A percentile compares a stretch with the other conserved stretches of the same genome.
Evolutionary conservation across 2,888 invertebrate genomes (phyloP).

Genomic region (Drosophila helvetica): DNA sequence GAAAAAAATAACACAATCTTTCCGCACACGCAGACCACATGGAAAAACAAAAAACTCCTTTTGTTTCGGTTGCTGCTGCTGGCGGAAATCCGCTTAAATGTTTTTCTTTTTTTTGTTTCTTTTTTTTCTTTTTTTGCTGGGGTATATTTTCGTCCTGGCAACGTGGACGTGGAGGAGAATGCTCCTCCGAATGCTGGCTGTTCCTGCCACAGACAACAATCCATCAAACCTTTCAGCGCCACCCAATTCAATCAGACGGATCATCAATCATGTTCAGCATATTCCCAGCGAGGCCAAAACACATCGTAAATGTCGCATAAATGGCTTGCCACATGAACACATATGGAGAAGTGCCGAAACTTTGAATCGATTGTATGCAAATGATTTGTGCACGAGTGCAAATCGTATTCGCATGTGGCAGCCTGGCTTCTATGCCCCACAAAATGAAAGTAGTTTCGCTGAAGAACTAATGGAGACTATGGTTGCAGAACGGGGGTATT

Average conservation of each 20-base stretch:
- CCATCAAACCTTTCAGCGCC: conserved; percentile 57
- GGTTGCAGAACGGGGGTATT: too few relatives aligned
- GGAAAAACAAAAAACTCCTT: conserved; percentile 47
- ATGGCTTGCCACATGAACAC: conserved; percentile 16
- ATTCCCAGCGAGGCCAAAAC: conserved; percentile 45
- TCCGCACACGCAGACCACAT: conserved; percentile 56
- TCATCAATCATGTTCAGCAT: conserved; percentile 72
- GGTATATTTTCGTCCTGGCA: conserved; percentile 34
- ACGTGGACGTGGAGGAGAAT: too few relatives aligned
- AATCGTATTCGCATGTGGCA: neutral
- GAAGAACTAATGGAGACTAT: neutral
- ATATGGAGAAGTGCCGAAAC: conserved; percentile 15
- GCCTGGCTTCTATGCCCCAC: neutral
- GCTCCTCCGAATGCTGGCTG: conserved; percentile 43
- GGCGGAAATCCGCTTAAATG: conserved; percentile 62
- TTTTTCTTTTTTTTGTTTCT: conserved; percentile 41
- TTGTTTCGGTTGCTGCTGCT: conserved; percentile 23
- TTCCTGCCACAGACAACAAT: conserved; percentile 59
- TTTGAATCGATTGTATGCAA: conserved; percentile 14
- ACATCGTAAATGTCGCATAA: conserved; percentile 34
- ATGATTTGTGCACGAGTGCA: conserved; percentile 4
- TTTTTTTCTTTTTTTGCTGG: conserved; percentile 6
- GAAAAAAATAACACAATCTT: conserved; percentile 41
- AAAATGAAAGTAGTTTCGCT: conserved; percentile 1
- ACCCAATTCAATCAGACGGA: conserved; percentile 68